phyloP scores from a whole-genome alignment of 2,113 vertebrate species.

The Barnardius zonarius region DNA sequence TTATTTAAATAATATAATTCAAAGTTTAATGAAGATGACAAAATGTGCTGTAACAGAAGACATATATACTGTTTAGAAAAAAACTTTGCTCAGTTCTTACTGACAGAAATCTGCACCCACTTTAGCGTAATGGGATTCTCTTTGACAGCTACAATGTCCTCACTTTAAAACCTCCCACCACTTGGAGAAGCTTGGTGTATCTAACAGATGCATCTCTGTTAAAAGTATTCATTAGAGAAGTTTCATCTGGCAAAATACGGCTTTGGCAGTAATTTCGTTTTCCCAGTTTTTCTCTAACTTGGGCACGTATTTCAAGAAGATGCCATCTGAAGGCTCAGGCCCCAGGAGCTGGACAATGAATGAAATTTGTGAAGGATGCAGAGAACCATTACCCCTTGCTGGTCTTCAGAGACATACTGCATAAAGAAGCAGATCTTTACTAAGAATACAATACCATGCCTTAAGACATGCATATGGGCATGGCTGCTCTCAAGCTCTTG shows the following conservation, averaged over 20 bases:
- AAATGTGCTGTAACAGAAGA: not conserved
- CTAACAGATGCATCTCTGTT: not conserved
- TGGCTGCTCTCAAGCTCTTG: not conserved
- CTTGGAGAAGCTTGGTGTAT: not conserved
- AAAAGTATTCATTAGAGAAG: not conserved
- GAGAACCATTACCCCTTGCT: not conserved
- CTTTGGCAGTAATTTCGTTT: not conserved
- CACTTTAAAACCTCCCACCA: not conserved
- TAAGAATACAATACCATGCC: not conserved
- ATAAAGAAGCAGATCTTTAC: not conserved
- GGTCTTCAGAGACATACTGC: not conserved
- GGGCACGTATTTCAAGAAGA: not conserved
- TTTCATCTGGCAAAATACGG: not conserved
- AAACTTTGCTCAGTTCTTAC: not conserved
- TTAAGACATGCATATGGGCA: not conserved
- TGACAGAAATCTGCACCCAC: not conserved
- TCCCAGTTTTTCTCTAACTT: not conserved
- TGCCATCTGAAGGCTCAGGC: not conserved
- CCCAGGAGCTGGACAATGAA: not conserved
- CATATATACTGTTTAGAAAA: not conserved
- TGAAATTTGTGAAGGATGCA: not conserved
- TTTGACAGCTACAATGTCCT: not conserved
- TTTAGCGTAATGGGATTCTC: not conserved
- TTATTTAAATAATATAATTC: not conserved
- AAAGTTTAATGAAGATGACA: not conserved